Evolutionary conservation across 2,888 invertebrate species (phyloP), one percentile per base, ranked within the genome.

Genomic region (Clivina fossor): DNA sequence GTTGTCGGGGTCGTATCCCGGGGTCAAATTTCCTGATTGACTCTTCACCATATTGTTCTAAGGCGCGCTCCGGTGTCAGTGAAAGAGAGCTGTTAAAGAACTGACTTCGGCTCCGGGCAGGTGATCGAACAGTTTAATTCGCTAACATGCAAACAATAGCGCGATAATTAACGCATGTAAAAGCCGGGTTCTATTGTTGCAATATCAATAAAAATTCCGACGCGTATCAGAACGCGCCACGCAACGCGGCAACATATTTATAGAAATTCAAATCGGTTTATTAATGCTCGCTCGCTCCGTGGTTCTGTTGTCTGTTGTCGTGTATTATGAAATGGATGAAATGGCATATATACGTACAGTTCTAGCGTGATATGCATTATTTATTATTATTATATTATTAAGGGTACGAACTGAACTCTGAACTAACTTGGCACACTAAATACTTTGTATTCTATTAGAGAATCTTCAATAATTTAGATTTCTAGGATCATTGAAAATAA

Each of bases 21-120:
- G 53, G 62, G 61, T 64, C 62, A 63, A 57, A 58, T 59, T 56
- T 56, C 60, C 61, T 64, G 61, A 64, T 62, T 63, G 58, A 62
- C 60, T 62, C 58, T 58, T 63, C 60, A 58, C 53, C 43, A 50
- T 56, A 56, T 61, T 64, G 61, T 61, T 63, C 59, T 61, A 56
- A 49, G 56, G 54, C 60, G 57, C 55, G 38, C 43, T 18, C 13
- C 26, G 28, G 28, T 13, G 43, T 11, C 26, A n/a, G 55, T 62
- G 57, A 62, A 63, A 56, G 58, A 38, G 35, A 54, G 50, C 60
- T 54, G 57, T 60, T 57, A 57, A 56, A 56, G 58, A 61, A 62
- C 62, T 61, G 61, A 62, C 62, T 61, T 58, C n/a, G n/a, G n/a
- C n/a, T n/a, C n/a, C n/a, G n/a, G n/a, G n/a, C n/a, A 32, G 40